Conservation (phyloP, 2,113 vertebrate species). For the Salvator merianae region DNA sequence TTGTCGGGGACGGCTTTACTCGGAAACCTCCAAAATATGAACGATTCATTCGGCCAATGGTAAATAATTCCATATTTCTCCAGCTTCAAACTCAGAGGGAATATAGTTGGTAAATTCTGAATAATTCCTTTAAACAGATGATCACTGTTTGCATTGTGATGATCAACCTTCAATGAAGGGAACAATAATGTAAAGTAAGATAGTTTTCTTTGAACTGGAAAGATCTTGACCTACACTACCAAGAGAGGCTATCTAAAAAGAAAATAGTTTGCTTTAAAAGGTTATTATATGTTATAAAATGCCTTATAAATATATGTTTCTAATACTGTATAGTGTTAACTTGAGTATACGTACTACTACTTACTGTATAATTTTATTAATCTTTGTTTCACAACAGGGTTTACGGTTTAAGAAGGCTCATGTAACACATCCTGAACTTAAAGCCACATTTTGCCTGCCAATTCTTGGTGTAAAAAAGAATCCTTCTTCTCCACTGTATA, state of each 20-base stretch:
- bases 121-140: neutral
- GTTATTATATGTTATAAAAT: neutral
- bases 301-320: neutral
- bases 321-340: neutral
- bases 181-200: neutral
- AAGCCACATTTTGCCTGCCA: conserved; percentile 96
- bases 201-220: neutral
- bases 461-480: conserved; percentile 99
- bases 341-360: neutral
- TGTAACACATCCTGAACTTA: conserved; percentile 96
- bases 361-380: neutral
- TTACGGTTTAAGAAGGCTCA: conserved; percentile 97
- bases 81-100: too few relatives aligned
- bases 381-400: conserved; percentile 75
- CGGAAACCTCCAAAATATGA: conserved; percentile 98
- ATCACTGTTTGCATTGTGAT: neutral
- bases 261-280: neutral
- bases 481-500: conserved; percentile 94
- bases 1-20: conserved; percentile 97
- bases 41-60: conserved; percentile 97
- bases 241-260: neutral
- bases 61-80: conserved; percentile 62
- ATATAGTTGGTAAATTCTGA: too few relatives aligned
- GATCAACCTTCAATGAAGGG: neutral
- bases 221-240: neutral